Conservation (phyloP, 2,888 invertebrate genomes). For the Noctua janthina region DNA sequence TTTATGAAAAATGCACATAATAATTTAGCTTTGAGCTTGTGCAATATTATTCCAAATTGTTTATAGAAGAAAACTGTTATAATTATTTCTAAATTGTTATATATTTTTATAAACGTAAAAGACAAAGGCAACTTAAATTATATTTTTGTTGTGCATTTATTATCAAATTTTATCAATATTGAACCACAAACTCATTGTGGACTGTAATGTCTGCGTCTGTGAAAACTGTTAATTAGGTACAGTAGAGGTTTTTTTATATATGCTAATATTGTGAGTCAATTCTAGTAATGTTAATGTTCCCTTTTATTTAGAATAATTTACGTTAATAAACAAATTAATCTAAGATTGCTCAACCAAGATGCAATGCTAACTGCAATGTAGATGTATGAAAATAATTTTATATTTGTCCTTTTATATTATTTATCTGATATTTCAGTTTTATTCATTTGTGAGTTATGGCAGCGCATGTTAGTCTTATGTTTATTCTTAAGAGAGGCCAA, state of each 20-base stretch:
- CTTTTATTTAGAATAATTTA: slow-evolving; percentile 89
- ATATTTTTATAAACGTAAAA: slow-evolving; percentile 89
- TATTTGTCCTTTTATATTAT: slow-evolving; percentile 87
- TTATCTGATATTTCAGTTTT: slow-evolving; percentile 87
- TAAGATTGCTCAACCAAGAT: slow-evolving; percentile 89
- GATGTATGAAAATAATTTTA: slow-evolving; percentile 84
- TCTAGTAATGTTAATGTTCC: slow-evolving; percentile 88
- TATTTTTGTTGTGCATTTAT: slow-evolving; percentile 90
- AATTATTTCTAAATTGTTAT: slow-evolving; percentile 90
- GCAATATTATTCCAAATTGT: slow-evolving; percentile 90
- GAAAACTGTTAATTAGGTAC: slow-evolving; percentile 74
- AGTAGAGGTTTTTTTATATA: slow-evolving; percentile 84
- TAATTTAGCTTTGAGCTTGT: slow-evolving; percentile 89
- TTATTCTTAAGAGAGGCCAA: slow-evolving; percentile 90
- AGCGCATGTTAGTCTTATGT: slow-evolving; percentile 90
- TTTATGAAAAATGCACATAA: slow-evolving; percentile 85
- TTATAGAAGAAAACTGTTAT: slow-evolving; percentile 85
- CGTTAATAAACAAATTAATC: slow-evolving; percentile 86
- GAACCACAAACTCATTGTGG: slow-evolving; percentile 87
- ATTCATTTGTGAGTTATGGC: slow-evolving; percentile 89
- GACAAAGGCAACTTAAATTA: slow-evolving; percentile 89
- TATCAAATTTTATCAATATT: slow-evolving; percentile 85
- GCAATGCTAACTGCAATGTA: slow-evolving; percentile 89
- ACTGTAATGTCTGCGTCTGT: slow-evolving; percentile 86
- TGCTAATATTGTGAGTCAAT: slow-evolving; percentile 90